Conservation (phyloP, 2,888 invertebrate species). For the Malachius bipustulatus region DNA sequence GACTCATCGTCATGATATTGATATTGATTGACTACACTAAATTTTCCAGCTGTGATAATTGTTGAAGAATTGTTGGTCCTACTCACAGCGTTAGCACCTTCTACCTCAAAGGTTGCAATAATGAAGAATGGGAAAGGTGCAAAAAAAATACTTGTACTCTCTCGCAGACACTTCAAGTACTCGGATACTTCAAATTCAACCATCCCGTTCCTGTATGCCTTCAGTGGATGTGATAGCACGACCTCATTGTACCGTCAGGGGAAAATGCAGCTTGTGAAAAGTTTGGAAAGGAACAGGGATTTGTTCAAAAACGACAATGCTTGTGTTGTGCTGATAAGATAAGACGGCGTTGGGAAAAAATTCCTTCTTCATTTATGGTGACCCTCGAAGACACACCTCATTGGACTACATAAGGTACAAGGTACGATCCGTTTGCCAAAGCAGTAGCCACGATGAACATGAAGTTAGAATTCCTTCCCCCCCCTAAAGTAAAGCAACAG, state of each 20-base stretch:
- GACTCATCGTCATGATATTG: too few species aligned
- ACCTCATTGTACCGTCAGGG: not conserved
- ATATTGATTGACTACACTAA: too few species aligned
- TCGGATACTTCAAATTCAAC: not conserved
- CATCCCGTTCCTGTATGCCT: not conserved
- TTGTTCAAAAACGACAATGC: conserved; percentile 2
- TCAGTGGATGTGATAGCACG: conserved; percentile 3
- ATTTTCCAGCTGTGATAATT: conserved; percentile 1
- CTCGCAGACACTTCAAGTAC: not conserved
- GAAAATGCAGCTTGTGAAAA: conserved; percentile 1
- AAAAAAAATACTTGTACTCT: not conserved
- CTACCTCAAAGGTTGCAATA: conserved; percentile 1
- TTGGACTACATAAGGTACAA: conserved; percentile 2
- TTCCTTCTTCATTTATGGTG: not conserved
- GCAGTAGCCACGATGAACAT: not conserved
- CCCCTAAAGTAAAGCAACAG: too few species aligned
- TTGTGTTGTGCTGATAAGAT: not conserved
- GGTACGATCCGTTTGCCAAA: conserved; percentile 3
- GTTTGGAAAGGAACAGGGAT: not conserved
- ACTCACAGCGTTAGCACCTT: conserved; percentile 3
- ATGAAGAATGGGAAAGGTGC: not conserved
- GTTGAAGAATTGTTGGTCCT: conserved; percentile 1
- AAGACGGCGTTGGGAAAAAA: conserved; percentile 1
- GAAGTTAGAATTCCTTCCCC: not conserved
- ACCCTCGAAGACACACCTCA: conserved; percentile 2